Percentiles rank a stretch among this genome's conserved stretches.
phyloP scores from a whole-genome alignment of 2,888 invertebrate species.

The Melinaea marsaeus region DNA sequence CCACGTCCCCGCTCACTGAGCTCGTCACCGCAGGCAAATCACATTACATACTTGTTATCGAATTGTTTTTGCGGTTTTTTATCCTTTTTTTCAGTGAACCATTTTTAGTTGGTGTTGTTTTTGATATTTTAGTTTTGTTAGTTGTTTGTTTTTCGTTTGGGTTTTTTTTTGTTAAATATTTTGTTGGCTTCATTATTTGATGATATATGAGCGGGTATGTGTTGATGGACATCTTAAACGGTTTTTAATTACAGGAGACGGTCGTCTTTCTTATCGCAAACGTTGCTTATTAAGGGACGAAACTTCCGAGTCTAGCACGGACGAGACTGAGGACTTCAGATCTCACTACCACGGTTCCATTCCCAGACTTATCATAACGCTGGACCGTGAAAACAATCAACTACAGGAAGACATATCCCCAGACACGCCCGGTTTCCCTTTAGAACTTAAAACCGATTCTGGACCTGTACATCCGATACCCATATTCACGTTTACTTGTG shows the following conservation, averaged over 20 bases:
- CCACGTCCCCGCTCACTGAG: constrained; percentile 65
- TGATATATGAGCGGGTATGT: neutral
- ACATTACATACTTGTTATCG: constrained; percentile 2
- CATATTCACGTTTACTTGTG: constrained; percentile 69
- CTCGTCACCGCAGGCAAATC: constrained; percentile 71
- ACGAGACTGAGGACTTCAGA: constrained; percentile 61
- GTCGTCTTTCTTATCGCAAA: constrained; percentile 53
- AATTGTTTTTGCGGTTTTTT: constrained; percentile 24
- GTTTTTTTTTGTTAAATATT: constrained; percentile 21
- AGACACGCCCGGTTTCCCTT: constrained; percentile 61
- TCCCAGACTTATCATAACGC: constrained; percentile 64
- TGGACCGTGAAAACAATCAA: constrained; percentile 64
- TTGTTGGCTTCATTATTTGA: constrained; percentile 17
- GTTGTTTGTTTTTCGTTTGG: constrained; percentile 19
- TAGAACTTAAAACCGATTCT: constrained; percentile 46
- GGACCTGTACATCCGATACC: constrained; percentile 54
- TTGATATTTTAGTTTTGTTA: constrained; percentile 19
- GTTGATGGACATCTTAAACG: constrained; percentile 31
- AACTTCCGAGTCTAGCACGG: constrained; percentile 67
- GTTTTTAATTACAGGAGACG: constrained; percentile 60
- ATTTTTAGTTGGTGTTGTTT: constrained; percentile 11
- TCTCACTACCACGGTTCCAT: constrained; percentile 65
- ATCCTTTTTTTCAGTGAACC: constrained; percentile 17
- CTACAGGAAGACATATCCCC: constrained; percentile 62
- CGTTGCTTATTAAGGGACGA: constrained; percentile 56